phyloP scores from a whole-genome alignment of 2,888 invertebrate genomes.

The Sicus ferrugineus region DNA sequence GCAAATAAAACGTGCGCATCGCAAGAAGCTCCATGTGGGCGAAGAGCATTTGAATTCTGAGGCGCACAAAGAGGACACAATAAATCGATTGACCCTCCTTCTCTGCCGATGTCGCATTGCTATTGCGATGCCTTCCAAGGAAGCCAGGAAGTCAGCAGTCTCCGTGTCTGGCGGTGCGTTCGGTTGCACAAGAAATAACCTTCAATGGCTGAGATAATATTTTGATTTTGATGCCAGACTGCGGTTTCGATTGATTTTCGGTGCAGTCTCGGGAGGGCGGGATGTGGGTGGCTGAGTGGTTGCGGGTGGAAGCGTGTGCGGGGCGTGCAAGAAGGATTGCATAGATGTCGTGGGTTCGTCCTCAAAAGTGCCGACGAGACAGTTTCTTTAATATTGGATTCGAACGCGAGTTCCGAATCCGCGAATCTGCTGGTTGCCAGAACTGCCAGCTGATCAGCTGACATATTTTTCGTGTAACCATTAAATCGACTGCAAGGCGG shows the following conservation, averaged over 20 bases:
- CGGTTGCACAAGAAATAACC: conserved; percentile 22
- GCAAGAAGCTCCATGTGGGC: too few species aligned
- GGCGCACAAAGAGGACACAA: conserved; percentile 2
- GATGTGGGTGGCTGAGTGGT: background rate
- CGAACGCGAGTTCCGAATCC: background rate
- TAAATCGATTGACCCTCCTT: background rate
- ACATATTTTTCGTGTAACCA: too few species aligned
- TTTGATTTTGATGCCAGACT: conserved; percentile 26
- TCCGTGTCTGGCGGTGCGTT: background rate
- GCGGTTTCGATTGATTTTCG: background rate
- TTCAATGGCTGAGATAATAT: conserved; percentile 31
- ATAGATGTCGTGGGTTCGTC: background rate
- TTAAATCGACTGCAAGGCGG: too few species aligned
- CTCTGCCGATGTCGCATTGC: background rate
- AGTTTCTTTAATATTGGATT: background rate
- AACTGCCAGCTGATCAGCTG: too few species aligned
- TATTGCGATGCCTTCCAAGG: background rate
- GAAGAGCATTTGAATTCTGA: conserved; percentile 12
- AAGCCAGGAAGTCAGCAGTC: background rate
- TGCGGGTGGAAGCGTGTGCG: conserved; percentile 1
- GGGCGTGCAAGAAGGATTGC: background rate
- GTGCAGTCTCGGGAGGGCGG: background rate
- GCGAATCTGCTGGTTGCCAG: too few species aligned
- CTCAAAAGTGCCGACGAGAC: background rate
- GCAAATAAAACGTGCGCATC: too few species aligned